Evolutionary conservation across 2,113 vertebrate genomes (phyloP), one percentile per base, ranked within the genome.

Genomic region (Anser brachyrhynchus): DNA sequence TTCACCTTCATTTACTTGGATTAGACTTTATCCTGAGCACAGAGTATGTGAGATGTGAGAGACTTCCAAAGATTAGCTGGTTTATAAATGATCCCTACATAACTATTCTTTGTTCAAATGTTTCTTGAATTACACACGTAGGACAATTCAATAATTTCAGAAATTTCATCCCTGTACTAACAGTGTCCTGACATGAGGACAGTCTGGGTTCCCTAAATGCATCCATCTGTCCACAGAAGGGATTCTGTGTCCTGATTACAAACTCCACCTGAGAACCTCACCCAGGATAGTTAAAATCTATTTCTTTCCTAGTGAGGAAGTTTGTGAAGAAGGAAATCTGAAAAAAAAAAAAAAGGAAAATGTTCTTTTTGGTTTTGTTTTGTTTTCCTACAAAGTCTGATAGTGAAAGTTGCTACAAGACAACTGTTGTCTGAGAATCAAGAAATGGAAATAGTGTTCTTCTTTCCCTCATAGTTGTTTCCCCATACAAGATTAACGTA

Each of bases 1-100:
- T 93, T 89, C 70, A 90, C 76, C 76, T 90, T 90, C 61, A 44
- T 89, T 93, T 86, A 78, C 66, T 92, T 78, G 73, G 90, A 84
- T 90, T 90, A 84, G 12, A 67, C 9, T 55, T 95, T 70, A 67
- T 88, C 25, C 51, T 64, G 51, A 51, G 51, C 77, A 87, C 31
- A 33, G 22, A 26, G 19, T 59, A 52, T 0, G 0, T 74, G 90
- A 93, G 84, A 75, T 2, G 23, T 18, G 6, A 78, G 46, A 84
- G 46, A 35, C 7, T 88, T 90, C 49, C 52, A 75, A 87, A 81
- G 76, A 92, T 75, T 82, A 78, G 69, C 35, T 44, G 70, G 43
- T 44, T 72, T 90, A 87, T 10, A 31, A 89, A 79, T 79, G 83
- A 59, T 87, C 54, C 58, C 57, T 65, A 70, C 19, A 72, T 79